Conservation (phyloP, 2,113 vertebrate species). For the Cyprinus carpio region DNA sequence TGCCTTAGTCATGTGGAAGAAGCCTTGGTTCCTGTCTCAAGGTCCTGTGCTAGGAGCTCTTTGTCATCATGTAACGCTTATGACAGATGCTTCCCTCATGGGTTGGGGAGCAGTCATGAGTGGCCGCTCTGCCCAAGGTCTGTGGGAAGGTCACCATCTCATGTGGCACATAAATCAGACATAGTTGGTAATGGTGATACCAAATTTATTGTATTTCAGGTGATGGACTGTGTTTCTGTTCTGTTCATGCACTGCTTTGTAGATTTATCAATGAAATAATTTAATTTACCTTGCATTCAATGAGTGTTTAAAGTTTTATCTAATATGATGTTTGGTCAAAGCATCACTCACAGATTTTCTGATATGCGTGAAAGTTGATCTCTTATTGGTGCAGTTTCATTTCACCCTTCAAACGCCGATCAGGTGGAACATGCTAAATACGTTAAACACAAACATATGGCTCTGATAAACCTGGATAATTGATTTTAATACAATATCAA, state of each 20-base stretch:
- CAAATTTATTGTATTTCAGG: neutral
- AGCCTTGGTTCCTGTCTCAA: no score
- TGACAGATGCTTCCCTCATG: no score
- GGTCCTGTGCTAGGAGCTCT: no score
- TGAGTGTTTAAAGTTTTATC: neutral
- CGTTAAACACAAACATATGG: conserved; percentile 14
- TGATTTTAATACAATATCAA: conserved; percentile 22
- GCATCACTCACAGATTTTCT: neutral
- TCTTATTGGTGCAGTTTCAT: neutral
- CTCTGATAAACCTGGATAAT: conserved; percentile 6
- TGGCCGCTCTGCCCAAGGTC: no score
- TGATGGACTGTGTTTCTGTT: neutral
- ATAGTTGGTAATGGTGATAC: neutral
- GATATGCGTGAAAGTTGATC: neutral
- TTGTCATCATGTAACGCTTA: no score
- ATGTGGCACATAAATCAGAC: neutral
- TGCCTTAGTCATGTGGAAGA: no score
- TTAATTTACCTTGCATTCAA: neutral
- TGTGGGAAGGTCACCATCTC: no score
- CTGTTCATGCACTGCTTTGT: neutral
- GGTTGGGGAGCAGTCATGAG: no score
- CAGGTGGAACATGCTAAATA: neutral
- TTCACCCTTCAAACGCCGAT: neutral
- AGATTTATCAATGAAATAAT: neutral
- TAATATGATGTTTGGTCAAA: neutral